Percentiles rank a stretch among this genome's conserved stretches.
phyloP scores from a whole-genome alignment of 2,888 invertebrate genomes.

The Hermaeophaga mercurialis region DNA sequence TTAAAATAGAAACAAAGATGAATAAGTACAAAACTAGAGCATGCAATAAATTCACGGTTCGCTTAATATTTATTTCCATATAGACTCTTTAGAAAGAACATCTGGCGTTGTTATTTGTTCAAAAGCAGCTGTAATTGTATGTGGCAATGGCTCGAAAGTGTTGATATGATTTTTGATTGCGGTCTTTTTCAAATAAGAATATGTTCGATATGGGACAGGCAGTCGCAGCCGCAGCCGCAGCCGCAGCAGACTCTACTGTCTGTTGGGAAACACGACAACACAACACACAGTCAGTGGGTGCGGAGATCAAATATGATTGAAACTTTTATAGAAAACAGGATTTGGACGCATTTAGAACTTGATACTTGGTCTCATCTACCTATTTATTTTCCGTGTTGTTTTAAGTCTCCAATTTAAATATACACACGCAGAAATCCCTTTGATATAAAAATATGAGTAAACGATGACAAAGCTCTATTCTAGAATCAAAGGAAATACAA shows the following conservation, averaged over 20 bases:
- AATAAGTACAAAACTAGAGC: neutral
- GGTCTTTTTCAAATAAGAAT: conserved; percentile 22
- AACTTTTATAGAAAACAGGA: conserved; percentile 25
- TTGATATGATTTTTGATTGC: conserved; percentile 32
- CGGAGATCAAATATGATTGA: conserved; percentile 24
- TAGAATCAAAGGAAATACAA: conserved; percentile 11
- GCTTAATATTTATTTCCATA: conserved; percentile 34
- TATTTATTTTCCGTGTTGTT: conserved; percentile 8
- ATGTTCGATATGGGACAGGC: conserved; percentile 16
- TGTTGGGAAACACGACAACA: conserved; percentile 18
- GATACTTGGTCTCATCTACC: conserved; percentile 8
- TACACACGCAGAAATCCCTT: neutral
- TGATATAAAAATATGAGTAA: conserved; percentile 6
- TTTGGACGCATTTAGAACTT: conserved; percentile 17
- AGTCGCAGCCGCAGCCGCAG: too few species aligned
- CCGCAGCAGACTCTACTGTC: too few species aligned
- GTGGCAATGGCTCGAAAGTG: conserved; percentile 30
- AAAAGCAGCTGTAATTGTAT: conserved; percentile 33
- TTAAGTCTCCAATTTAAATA: neutral
- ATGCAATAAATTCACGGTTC: conserved; percentile 26
- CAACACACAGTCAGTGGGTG: conserved; percentile 12
- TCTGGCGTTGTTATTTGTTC: conserved; percentile 32
- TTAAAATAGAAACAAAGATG: neutral
- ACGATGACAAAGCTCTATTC: conserved; percentile 1
- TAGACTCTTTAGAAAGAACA: conserved; percentile 28